These are phyloP conservation scores for Drosophila pandora DNA, from an alignment of 1,140 invertebrate genomes.

Conservation along the genomic window DNA sequence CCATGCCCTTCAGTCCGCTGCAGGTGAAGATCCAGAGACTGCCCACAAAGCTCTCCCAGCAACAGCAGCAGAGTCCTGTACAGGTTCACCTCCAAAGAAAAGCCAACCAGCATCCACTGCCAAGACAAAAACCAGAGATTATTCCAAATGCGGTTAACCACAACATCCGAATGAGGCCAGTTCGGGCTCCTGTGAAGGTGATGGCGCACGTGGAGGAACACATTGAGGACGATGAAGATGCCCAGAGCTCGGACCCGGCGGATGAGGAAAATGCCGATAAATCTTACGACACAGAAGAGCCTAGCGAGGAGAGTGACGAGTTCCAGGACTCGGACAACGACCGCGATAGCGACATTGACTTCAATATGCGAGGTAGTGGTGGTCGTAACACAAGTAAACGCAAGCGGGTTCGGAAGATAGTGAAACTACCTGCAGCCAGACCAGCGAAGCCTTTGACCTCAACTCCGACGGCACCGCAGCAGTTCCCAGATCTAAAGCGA, in stretches of 20 bases:
- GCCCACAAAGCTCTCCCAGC: constrained; percentile 7
- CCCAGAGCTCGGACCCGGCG: constrained; percentile 55
- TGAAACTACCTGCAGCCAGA: constrained; percentile 14
- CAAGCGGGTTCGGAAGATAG: constrained; percentile 49
- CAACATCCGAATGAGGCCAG: constrained; percentile 11
- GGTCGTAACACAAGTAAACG: constrained; percentile 66
- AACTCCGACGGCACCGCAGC: not conserved
- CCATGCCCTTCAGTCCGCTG: constrained; percentile 29
- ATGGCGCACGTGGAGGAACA: constrained; percentile 52
- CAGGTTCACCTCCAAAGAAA: constrained; percentile 31
- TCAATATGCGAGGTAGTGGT: constrained; percentile 60
- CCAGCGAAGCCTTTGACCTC: constrained; percentile 2
- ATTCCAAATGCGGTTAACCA: constrained; percentile 7
- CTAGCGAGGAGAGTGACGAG: constrained; percentile 67
- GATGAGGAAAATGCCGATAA: constrained; percentile 67
- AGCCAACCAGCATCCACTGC: constrained; percentile 13
- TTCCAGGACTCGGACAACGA: constrained; percentile 79
- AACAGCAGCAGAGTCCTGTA: not conserved
- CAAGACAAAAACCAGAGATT: constrained; percentile 41
- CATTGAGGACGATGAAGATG: constrained; percentile 68
- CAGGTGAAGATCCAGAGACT: constrained; percentile 36
- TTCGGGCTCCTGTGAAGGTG: constrained; percentile 42
- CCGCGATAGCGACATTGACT: constrained; percentile 80
- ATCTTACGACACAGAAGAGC: constrained; percentile 80
- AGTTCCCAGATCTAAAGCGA: constrained; percentile 45